Evolutionary conservation across 2,888 invertebrate species (phyloP).

Genomic region (Philereme vetulata): DNA sequence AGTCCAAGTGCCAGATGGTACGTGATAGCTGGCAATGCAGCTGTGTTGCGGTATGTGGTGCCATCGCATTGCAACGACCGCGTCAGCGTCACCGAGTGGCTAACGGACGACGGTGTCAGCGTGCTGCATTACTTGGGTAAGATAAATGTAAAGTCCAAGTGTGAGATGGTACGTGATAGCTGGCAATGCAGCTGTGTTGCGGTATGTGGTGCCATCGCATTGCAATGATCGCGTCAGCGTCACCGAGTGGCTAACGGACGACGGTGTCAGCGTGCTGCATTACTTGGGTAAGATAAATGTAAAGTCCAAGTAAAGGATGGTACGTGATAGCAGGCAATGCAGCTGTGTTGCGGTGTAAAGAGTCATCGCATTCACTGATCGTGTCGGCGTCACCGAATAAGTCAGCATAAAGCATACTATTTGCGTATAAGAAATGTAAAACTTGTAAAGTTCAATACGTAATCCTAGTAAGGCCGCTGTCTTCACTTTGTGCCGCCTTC

Average conservation of each 20-base stretch:
- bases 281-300: slow-evolving; percentile 82
- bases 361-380: slow-evolving; percentile 93
- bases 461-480: too few species aligned
- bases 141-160: slow-evolving; percentile 91
- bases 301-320: slow-evolving; percentile 94
- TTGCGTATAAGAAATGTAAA: too few species aligned
- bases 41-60: slow-evolving; percentile 92
- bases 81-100: slow-evolving; percentile 95
- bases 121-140: slow-evolving; percentile 80
- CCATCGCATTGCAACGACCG: slow-evolving; percentile 94
- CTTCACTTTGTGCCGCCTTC: background rate
- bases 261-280: slow-evolving; percentile 87
- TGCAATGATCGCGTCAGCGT: slow-evolving; percentile 94
- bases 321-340: slow-evolving; percentile 96
- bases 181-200: slow-evolving; percentile 92
- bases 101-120: slow-evolving; percentile 91
- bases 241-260: slow-evolving; percentile 95
- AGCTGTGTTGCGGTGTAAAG: slow-evolving; percentile 90
- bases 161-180: slow-evolving; percentile 94
- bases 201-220: slow-evolving; percentile 93
- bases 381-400: slow-evolving; percentile 94
- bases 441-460: too few species aligned
- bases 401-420: slow-evolving; percentile 87
- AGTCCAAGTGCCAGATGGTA: slow-evolving; percentile 94
- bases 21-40: slow-evolving; percentile 94